Evolutionary conservation across 2,113 vertebrate genomes (phyloP).

Genomic region (Menura novaehollandiae): DNA sequence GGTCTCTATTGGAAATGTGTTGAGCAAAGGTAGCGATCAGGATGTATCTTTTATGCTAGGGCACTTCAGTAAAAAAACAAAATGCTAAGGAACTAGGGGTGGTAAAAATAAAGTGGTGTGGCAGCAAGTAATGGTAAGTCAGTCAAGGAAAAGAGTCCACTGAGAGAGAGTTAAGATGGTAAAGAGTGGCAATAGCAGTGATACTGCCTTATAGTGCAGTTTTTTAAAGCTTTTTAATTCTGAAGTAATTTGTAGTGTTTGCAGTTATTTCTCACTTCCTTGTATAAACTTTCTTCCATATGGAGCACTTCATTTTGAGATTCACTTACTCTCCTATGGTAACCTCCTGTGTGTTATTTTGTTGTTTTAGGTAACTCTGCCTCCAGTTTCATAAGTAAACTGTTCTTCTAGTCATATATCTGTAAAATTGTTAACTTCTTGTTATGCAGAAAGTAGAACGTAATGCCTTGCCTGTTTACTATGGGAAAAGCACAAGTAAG

Average conservation of each 20-base stretch:
- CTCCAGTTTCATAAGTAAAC: neutral
- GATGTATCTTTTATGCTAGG: neutral
- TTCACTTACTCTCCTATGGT: neutral
- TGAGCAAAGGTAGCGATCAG: neutral
- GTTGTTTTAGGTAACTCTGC: neutral
- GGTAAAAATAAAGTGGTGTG: neutral
- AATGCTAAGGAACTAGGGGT: neutral
- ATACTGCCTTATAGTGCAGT: neutral
- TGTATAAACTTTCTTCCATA: neutral
- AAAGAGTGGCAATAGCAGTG: neutral
- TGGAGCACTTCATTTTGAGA: neutral
- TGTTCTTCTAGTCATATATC: neutral
- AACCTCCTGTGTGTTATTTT: neutral
- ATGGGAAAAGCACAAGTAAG: neutral
- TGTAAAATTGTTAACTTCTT: neutral
- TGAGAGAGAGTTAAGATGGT: neutral
- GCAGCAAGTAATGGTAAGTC: neutral
- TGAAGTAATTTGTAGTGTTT: neutral
- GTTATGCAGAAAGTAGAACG: neutral
- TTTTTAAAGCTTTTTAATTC: neutral
- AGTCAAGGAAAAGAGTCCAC: neutral
- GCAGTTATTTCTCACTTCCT: neutral
- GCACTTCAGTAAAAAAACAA: neutral
- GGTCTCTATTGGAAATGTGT: neutral
- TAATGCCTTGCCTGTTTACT: neutral